Evolutionary conservation across 1,140 invertebrate species (phyloP), one percentile per base, ranked within the genome.

Genomic region (Zaprionus ghesquierei): DNA sequence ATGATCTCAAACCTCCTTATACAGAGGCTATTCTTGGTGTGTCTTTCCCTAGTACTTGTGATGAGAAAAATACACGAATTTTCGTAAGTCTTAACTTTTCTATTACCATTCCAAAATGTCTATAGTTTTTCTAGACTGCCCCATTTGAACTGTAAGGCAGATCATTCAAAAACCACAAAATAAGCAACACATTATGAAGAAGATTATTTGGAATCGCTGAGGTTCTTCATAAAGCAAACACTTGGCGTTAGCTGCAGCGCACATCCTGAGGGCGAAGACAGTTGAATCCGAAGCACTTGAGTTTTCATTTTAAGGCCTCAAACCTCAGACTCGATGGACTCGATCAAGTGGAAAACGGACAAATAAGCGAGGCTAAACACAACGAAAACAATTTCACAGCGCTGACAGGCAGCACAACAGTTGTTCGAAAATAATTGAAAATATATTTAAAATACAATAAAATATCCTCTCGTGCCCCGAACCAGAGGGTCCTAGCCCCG

Each of bases 401-500:
- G n/a, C 50, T 55, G 50, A 15, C 50, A 27, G 50, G 13, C 13
- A 54, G 23, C 23, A 12, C 73, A 85, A 73, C 75, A 87, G 82
- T 89, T 87, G 82, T 79, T 71, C 69, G 76, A 79, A 79, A 73
- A 53, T 69, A 82, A 89, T 64, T 77, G 70, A 60, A 82, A 81
- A 61, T 74, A 71, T 82, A 78, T 89, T 69, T 69, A 62, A 84
- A 84, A 84, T 68, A 73, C 75, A 84, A 84, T 84, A 81, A 82
- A 79, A 73, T 65, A 84, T 84, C 71, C 66, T 50, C 68, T 54
- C 71, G 9, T 18, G 18, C 15, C 33, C 46, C 20, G 35, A 41
- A 41, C n/a, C 15, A 3, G 2, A 10, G 18, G 18, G 41, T 44
- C 41, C 41, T 10, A 18, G 20, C 25, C 13, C n/a, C n/a, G n/a